A percentile compares a stretch with the other conserved stretches of the same genome.
Evolutionary conservation across 2,888 invertebrate genomes (phyloP).

Genomic region (Melanotus villosus): DNA sequence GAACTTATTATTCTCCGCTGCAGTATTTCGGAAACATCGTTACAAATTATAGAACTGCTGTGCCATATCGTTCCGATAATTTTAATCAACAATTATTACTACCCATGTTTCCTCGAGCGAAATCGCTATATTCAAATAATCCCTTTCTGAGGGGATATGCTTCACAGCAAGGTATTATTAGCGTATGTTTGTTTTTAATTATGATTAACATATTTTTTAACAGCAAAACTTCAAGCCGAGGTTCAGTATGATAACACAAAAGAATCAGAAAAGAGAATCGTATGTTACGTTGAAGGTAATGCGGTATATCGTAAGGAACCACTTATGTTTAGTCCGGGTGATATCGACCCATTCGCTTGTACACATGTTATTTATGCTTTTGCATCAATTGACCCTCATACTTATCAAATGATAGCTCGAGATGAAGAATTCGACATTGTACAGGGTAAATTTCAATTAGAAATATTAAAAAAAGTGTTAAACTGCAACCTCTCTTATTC

Average conservation of each 20-base stretch:
- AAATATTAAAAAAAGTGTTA: no score
- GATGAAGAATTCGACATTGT: conserved; percentile 81
- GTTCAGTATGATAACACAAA: neutral
- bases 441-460: conserved; percentile 73
- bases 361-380: conserved; percentile 83
- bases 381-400: conserved; percentile 79
- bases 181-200: no score
- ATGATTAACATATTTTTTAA: no score
- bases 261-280: conserved; percentile 67
- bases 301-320: conserved; percentile 79
- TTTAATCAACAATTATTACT: conserved; percentile 58
- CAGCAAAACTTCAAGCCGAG: conserved; percentile 37
- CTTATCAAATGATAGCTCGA: conserved; percentile 74
- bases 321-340: conserved; percentile 75
- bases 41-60: neutral
- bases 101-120: conserved; percentile 50
- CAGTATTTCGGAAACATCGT: conserved; percentile 12
- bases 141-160: conserved; percentile 32
- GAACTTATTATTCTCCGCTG: conserved; percentile 14
- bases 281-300: conserved; percentile 81
- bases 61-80: conserved; percentile 60
- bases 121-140: conserved; percentile 51
- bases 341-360: conserved; percentile 78
- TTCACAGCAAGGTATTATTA: neutral
- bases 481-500: conserved; percentile 29